Base-by-base conservation (phyloP, 2,113 vertebrate genomes). In the Bubo blakistoni region DNA sequence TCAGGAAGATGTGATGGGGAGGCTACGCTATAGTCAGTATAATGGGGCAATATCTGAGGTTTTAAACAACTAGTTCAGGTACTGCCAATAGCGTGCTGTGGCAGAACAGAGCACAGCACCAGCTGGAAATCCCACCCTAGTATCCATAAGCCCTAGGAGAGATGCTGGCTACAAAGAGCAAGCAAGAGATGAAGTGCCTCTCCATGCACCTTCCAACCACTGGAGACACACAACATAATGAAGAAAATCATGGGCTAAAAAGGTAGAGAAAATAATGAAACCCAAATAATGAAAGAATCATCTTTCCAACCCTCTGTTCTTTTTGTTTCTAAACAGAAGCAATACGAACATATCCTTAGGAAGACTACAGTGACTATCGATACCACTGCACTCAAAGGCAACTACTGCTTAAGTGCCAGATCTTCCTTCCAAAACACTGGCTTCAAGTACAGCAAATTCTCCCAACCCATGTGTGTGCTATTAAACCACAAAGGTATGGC, bases 391-490 rank as follows among this genome's bases (percentile, higher is more conserved):
- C 87, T 97, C 21, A 51, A 25, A 20, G 94, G 92, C 61, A 95
- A 85, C 34, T 96, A 97, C 86, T 98, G 97, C n/a, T 38, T 98
- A 34, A 96, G 61, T 52, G 96, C 97, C 86, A 95, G 95, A 55
- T 76, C 95, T 10, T 54, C 86, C 57, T 81, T 49, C 4, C 77
- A 90, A 15, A 90, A 47, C 47, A 63, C 71, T 11, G 2, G 2
- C 16, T 5, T 66, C 38, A 96, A 96, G 80, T 11, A 90, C 94
- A 98, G 97, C 1, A 8, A 86, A 4, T 97, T 97, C 95, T 97
- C 97, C 16, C 59, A 73, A 17, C 96, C 97, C 0, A 26, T 92
- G 24, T 98, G 97, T 47, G 51, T 96, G 38, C 83, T 79, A 0
- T 16, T 98, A 30, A 92, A 88, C 49, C 58, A 80, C 25, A 86